Evolutionary conservation across 2,797 vertebrate genomes (phyloP).

Genomic region (Allobates femoralis): DNA sequence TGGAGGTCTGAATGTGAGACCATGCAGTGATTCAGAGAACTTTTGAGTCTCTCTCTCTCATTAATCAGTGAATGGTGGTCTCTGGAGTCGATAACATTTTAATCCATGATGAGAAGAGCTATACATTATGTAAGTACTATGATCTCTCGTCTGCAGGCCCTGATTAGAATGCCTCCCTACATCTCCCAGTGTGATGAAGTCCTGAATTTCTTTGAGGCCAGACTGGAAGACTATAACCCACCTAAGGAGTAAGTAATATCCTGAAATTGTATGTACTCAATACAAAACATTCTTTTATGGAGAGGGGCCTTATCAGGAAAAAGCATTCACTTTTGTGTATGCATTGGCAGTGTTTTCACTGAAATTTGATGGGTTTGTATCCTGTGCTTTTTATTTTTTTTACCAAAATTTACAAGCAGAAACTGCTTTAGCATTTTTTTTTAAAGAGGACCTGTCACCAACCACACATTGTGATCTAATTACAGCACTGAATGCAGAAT

Average conservation of each 20-base stretch:
- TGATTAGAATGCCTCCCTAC: conserved; percentile 95
- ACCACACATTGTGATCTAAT: too few relatives aligned
- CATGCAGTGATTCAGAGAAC: too few relatives aligned
- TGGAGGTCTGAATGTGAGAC: too few relatives aligned
- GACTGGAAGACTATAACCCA: conserved; percentile 93
- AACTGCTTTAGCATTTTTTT: too few relatives aligned
- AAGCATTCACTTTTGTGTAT: too few relatives aligned
- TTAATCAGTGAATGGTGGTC: not conserved
- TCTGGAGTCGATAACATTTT: not conserved
- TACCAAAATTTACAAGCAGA: too few relatives aligned
- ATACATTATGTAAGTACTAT: not conserved
- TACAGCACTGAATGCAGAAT: too few relatives aligned
- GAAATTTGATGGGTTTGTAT: too few relatives aligned
- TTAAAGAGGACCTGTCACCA: too few relatives aligned
- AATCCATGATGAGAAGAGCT: not conserved
- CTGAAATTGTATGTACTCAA: not conserved
- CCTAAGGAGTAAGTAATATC: conserved; percentile 90
- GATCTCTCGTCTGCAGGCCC: conserved; percentile 76
- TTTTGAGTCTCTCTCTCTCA: not conserved
- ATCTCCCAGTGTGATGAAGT: conserved; percentile 98
- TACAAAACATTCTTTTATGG: not conserved
- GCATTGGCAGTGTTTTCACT: too few relatives aligned
- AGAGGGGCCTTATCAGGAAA: not conserved
- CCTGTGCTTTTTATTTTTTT: too few relatives aligned
- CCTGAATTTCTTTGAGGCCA: conserved; percentile 94